phyloP scores from a whole-genome alignment of 1,140 invertebrate genomes.

The Oryctes rhinoceros region DNA sequence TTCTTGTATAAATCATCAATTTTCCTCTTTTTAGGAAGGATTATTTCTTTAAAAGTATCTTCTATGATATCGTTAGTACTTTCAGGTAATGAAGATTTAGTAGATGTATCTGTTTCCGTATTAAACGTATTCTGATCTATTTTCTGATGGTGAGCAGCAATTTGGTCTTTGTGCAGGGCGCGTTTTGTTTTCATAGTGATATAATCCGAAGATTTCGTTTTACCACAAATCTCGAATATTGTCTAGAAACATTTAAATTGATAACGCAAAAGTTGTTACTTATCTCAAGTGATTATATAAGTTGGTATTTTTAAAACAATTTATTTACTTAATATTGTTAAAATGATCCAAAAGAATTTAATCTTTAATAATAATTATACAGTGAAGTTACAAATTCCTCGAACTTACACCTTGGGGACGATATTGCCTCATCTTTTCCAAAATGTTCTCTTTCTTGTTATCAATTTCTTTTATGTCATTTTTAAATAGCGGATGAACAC shows the following conservation, averaged over 20 bases:
- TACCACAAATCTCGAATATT: conserved; percentile 91
- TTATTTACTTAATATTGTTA: too few species aligned
- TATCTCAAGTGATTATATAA: too few species aligned
- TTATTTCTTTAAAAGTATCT: conserved; percentile 60
- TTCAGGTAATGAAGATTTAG: conserved; percentile 39
- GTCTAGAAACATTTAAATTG: conserved; percentile 72
- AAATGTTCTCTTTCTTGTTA: conserved; percentile 64
- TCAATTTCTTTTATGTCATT: conserved; percentile 46
- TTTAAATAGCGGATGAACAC: conserved; percentile 70
- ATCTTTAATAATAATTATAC: background rate
- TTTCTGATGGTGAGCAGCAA: conserved; percentile 62
- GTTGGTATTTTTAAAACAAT: too few species aligned
- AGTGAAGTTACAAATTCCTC: conserved; percentile 35
- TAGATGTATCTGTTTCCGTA: conserved; percentile 38
- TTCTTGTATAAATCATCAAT: conserved; percentile 67
- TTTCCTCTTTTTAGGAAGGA: conserved; percentile 69
- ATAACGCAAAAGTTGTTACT: too few species aligned
- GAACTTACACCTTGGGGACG: conserved; percentile 80
- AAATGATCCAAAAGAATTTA: too few species aligned
- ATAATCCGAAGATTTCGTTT: conserved; percentile 78
- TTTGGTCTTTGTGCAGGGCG: conserved; percentile 69
- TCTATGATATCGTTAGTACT: conserved; percentile 58
- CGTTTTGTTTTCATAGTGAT: conserved; percentile 78
- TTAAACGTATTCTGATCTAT: conserved; percentile 59
- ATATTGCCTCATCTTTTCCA: conserved; percentile 84